Conservation (phyloP, 2,888 invertebrate species). For the Hydrotaea cyrtoneurina region DNA sequence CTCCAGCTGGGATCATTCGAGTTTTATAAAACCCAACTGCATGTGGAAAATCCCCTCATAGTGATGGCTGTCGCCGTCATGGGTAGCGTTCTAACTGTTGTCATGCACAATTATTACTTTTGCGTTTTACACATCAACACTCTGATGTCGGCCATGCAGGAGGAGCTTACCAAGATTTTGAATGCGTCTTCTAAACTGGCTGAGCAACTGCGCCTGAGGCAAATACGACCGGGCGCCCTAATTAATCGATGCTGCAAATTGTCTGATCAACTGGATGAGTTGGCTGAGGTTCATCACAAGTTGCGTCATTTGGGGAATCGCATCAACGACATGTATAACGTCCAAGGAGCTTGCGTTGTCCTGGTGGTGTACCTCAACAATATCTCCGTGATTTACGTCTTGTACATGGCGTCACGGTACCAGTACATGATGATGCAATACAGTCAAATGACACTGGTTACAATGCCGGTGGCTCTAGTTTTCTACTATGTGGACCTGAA, state of each 20-base stretch:
- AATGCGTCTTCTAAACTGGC: neutral
- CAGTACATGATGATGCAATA: neutral
- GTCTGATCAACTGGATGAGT: constrained; percentile 14
- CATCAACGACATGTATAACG: constrained; percentile 6
- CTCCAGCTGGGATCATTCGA: neutral
- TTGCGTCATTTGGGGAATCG: neutral
- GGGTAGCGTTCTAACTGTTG: neutral
- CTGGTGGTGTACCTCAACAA: neutral
- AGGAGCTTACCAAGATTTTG: neutral
- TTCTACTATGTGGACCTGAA: constrained; percentile 2
- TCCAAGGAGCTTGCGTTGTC: neutral
- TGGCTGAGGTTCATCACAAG: neutral
- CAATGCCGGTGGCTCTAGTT: neutral
- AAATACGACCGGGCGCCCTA: neutral
- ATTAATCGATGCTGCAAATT: neutral
- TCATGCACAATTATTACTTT: neutral
- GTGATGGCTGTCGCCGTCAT: neutral
- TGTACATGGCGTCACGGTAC: neutral
- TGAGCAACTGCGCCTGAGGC: neutral
- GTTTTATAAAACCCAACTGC: neutral
- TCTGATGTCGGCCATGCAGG: neutral
- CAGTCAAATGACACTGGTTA: neutral
- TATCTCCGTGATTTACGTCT: neutral
- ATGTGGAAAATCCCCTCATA: neutral
- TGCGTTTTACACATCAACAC: neutral